phyloP scores from a whole-genome alignment of 2,797 vertebrate species.

The Xenentodon cancila region DNA sequence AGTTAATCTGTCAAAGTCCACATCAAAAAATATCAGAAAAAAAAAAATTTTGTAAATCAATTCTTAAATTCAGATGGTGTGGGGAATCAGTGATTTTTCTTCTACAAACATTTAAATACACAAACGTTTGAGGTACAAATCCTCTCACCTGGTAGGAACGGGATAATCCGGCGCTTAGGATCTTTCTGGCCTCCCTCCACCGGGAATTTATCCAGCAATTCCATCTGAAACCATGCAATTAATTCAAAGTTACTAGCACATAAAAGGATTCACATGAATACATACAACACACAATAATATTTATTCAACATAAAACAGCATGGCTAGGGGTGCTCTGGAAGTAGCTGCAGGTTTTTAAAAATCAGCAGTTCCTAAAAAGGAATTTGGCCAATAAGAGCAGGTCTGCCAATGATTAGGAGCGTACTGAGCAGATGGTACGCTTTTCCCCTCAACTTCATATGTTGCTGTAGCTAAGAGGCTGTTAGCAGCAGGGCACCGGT shows the following conservation, averaged over 20 bases:
- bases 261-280: constrained; percentile 17
- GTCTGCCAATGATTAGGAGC: constrained; percentile 72
- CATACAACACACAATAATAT: constrained; percentile 22
- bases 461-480: constrained; percentile 52
- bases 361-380: constrained; percentile 69
- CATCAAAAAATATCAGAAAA: too few relatives aligned
- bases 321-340: constrained; percentile 33
- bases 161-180: constrained; percentile 97
- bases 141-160: constrained; percentile 93
- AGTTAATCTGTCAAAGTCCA: too few relatives aligned
- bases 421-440: constrained; percentile 74
- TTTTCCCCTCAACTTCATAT: constrained; percentile 52
- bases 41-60: too few relatives aligned
- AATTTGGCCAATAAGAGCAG: constrained; percentile 62
- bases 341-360: constrained; percentile 48
- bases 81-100: neutral
- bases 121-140: neutral
- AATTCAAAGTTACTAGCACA: constrained; percentile 34
- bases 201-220: constrained; percentile 98
- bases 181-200: constrained; percentile 99
- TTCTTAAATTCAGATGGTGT: too few relatives aligned
- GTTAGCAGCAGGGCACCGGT: constrained; percentile 50
- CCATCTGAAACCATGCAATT: constrained; percentile 88
- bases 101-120: neutral
- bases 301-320: constrained; percentile 14